Base-by-base conservation (phyloP, 2,113 vertebrate species). In the Calyptomena viridis region DNA sequence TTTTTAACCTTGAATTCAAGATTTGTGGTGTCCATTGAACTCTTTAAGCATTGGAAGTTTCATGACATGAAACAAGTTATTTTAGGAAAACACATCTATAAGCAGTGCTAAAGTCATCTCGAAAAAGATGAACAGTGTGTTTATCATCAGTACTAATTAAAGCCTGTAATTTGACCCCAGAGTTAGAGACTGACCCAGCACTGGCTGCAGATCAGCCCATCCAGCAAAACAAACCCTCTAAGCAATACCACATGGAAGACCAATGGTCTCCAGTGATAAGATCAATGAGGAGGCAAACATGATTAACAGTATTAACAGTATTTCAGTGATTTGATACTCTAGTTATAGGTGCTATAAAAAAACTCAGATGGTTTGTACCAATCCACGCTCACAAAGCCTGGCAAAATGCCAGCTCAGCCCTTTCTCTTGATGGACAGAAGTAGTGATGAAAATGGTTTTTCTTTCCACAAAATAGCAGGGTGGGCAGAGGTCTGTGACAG, bases 301-400 rank as follows among this genome's bases (percentile, higher is more conserved):
- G n/a, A n/a, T n/a, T n/a, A n/a, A n/a, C 39, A 64, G 6, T 27
- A 74, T 66, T 68, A 87, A 35, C 67, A 84, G 16, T 21, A 37
- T 86, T 93, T 81, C 82, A 35, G 59, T 13, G 31, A 72, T 96
- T 88, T 94, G 94, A 88, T 88, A 75, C 52, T 49, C 79, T 46
- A 35, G 24, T 72, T 64, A 92, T 40, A 95, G 35, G 59, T 4
- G 1, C 78, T 79, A n/a, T 90, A 78, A 94, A 95, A 95, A 86
- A 24, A 22, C 40, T 66, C 91, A 85, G 74, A 49, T 69, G 52
- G 30, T 74, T 91, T 95, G 52, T 75, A 75, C 74, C 72, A 62
- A 28, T 60, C 67, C 33, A 71, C 12, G 0, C 47, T 63, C 11
- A 18, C 50, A 68, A 83, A 42, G 49, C 2, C 0, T 28, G 84